These are phyloP conservation scores for Diprion similis DNA, from an alignment of 1,140 invertebrate species.

Conservation along the genomic window DNA sequence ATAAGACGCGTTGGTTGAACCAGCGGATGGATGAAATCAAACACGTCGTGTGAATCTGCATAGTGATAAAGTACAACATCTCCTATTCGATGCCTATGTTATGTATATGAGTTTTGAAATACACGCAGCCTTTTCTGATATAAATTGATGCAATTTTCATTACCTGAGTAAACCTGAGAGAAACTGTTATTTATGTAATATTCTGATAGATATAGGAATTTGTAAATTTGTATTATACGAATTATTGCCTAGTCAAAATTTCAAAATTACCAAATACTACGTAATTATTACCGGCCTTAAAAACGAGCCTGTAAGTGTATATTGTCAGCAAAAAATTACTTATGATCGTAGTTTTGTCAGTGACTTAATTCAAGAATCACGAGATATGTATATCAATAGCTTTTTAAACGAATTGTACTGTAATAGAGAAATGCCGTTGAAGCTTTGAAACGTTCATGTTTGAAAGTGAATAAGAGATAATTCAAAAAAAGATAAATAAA, in stretches of 20 bases:
- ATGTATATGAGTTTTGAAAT: not conserved
- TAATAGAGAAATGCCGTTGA: not conserved
- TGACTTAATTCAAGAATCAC: not conserved
- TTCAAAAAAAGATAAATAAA: not conserved
- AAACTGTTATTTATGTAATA: not conserved
- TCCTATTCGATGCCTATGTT: not conserved
- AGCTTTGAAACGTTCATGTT: not conserved
- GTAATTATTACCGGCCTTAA: too few species aligned
- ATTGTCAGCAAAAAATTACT: not conserved
- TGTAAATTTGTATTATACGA: not conserved
- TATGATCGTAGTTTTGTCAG: too few species aligned
- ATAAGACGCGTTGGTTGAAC: not conserved
- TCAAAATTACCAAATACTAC: too few species aligned
- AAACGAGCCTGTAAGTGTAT: not conserved
- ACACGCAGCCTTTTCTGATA: not conserved
- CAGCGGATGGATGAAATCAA: not conserved
- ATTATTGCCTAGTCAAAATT: not conserved
- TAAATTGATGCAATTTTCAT: not conserved
- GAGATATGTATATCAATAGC: not conserved
- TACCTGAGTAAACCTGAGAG: constrained; percentile 7
- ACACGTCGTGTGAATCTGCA: not conserved
- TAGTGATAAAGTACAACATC: not conserved
- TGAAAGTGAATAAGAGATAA: not conserved
- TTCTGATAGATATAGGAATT: not conserved
- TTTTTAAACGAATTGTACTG: constrained; percentile 9